Percentiles rank a stretch among this genome's conserved stretches.
These are phyloP conservation scores for Aradophagus sp. DNA, from an alignment of 1,140 invertebrate species.

Conservation along the genomic window DNA sequence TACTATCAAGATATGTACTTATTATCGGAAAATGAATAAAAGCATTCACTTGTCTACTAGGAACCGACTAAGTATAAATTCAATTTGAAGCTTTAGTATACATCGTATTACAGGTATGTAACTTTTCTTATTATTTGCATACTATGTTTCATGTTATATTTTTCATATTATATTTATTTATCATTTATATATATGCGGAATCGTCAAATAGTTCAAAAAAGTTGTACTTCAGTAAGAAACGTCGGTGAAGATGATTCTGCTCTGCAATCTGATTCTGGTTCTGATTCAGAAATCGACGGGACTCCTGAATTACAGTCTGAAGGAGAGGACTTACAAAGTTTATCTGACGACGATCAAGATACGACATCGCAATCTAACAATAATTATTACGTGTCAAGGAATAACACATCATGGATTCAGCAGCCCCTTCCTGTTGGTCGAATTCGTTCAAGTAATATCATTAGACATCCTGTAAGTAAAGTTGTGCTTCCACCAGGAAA, in stretches of 20 bases:
- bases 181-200: too few species aligned
- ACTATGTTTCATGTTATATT: too few species aligned
- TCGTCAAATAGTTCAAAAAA: constrained; percentile 17
- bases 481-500: constrained; percentile 18
- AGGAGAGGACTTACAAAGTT: constrained; percentile 8
- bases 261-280: constrained; percentile 8
- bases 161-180: too few species aligned
- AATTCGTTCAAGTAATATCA: constrained; percentile 16
- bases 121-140: too few species aligned
- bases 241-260: constrained; percentile 4
- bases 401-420: constrained; percentile 10
- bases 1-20: constrained; percentile 12
- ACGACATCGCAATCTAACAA: background rate
- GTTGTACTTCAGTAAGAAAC: constrained; percentile 4
- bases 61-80: too few species aligned
- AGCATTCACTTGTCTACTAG: too few species aligned
- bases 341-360: constrained; percentile 6
- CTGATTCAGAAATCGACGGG: constrained; percentile 21
- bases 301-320: constrained; percentile 16
- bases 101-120: too few species aligned
- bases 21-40: too few species aligned
- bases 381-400: constrained; percentile 4
- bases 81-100: too few species aligned
- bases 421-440: constrained; percentile 14
- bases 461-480: constrained; percentile 18